phyloP scores from a whole-genome alignment of 2,888 invertebrate genomes.

The Scaptomyza flava region DNA sequence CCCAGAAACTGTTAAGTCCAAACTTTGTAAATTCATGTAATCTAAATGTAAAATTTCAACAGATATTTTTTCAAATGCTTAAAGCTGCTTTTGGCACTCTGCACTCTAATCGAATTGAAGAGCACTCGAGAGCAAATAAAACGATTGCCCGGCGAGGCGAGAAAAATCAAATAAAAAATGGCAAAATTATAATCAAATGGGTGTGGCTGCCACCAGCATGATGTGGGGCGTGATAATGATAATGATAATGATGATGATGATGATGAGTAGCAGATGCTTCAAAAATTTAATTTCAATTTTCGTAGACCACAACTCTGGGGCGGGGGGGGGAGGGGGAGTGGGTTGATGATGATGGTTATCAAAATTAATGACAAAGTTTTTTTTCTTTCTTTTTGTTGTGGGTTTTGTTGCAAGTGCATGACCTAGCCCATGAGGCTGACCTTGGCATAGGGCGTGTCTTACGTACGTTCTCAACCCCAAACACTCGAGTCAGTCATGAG shows the following conservation, averaged over 20 bases:
- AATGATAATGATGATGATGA: neutral
- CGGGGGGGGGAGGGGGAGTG: neutral
- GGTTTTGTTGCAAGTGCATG: constrained; percentile 36
- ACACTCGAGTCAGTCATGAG: constrained; percentile 17
- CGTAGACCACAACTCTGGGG: neutral
- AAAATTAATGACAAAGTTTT: constrained; percentile 62
- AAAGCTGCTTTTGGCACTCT: neutral
- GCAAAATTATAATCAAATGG: constrained; percentile 40
- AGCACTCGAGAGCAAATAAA: constrained; percentile 26
- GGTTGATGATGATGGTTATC: neutral
- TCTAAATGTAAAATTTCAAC: neutral
- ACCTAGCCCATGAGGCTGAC: constrained; percentile 48
- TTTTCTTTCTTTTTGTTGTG: neutral
- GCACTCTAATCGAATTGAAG: constrained; percentile 22
- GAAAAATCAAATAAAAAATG: constrained; percentile 40
- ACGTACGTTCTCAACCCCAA: too few relatives aligned
- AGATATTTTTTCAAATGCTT: neutral
- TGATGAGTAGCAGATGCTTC: constrained; percentile 23
- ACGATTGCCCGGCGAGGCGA: constrained; percentile 38
- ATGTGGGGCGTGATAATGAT: constrained; percentile 5
- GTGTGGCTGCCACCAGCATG: neutral
- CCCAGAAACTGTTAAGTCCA: neutral
- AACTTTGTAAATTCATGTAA: too few relatives aligned
- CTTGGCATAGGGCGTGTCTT: constrained; percentile 46
- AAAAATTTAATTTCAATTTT: constrained; percentile 72